Conservation (phyloP, 2,113 vertebrate species). For the Ivindomyrus marchei region DNA sequence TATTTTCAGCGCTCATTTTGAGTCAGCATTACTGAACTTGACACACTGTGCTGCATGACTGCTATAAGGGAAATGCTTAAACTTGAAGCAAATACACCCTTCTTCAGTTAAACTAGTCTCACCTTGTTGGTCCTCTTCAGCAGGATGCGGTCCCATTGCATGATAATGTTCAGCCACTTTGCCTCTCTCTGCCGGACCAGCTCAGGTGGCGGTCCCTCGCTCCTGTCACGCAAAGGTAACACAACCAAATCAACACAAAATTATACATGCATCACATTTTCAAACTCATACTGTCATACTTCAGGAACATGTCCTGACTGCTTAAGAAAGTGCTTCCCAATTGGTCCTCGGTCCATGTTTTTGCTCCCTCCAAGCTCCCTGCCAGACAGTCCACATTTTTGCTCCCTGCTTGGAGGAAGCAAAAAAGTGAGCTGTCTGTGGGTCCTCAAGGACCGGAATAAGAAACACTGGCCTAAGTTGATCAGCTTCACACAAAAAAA, state of each 20-base stretch:
- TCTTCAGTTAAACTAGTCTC: conserved; percentile 10
- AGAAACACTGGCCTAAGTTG: not conserved
- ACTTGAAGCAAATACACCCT: not conserved
- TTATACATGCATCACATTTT: not conserved
- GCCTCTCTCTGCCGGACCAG: conserved; percentile 74
- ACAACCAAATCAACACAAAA: not conserved
- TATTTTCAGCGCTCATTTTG: not conserved
- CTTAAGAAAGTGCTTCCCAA: too few species aligned
- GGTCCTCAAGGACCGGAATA: too few species aligned
- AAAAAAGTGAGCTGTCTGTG: too few species aligned
- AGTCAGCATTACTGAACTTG: not conserved
- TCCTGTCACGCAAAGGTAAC: conserved; percentile 33
- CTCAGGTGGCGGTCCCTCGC: conserved; percentile 59
- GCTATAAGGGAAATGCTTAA: not conserved
- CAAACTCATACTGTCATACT: not conserved
- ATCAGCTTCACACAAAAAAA: not conserved
- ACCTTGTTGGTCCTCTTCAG: conserved; percentile 71
- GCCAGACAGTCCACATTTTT: not conserved
- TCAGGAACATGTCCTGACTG: not conserved
- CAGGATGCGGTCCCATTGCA: conserved; percentile 71
- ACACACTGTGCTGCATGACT: not conserved
- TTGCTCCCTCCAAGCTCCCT: too few species aligned
- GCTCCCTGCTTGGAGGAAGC: too few species aligned
- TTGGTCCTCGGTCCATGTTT: not conserved
- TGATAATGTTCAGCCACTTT: conserved; percentile 78